Conservation (phyloP, 1,140 invertebrate species). For the Triops longicaudatus region DNA sequence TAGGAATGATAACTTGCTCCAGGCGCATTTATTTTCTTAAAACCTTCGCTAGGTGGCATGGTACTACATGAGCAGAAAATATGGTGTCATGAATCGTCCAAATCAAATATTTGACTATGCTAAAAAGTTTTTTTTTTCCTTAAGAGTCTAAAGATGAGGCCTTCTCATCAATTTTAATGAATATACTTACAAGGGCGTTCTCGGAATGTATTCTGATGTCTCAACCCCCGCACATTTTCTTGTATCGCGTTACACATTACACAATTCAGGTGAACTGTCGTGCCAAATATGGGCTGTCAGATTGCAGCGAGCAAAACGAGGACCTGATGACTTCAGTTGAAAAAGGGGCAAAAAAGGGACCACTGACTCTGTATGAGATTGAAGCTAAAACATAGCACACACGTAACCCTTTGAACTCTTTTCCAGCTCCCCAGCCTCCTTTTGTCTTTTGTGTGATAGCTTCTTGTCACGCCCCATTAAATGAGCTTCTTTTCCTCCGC, state of each 20-base stretch:
- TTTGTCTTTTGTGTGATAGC: neutral
- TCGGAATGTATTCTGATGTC: neutral
- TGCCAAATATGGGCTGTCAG: neutral
- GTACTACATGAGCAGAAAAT: too few species aligned
- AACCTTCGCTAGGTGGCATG: too few species aligned
- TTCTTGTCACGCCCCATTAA: neutral
- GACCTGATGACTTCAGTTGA: neutral
- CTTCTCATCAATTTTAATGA: conserved; percentile 9
- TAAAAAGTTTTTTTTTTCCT: neutral
- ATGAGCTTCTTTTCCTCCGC: neutral
- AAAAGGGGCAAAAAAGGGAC: neutral
- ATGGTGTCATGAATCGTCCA: neutral
- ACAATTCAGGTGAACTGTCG: neutral
- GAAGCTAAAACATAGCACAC: neutral
- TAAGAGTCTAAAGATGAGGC: neutral
- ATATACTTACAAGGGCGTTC: neutral
- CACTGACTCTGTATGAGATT: neutral
- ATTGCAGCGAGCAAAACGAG: neutral
- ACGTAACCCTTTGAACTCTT: conserved; percentile 2
- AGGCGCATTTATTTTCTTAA: too few species aligned
- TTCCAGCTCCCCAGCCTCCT: neutral
- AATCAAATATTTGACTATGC: neutral
- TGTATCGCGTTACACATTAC: neutral
- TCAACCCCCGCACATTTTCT: neutral
- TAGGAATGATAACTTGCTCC: too few species aligned